These are phyloP conservation scores for Cynaeus angustus DNA, from an alignment of 2,888 invertebrate species.

Conservation along the genomic window DNA sequence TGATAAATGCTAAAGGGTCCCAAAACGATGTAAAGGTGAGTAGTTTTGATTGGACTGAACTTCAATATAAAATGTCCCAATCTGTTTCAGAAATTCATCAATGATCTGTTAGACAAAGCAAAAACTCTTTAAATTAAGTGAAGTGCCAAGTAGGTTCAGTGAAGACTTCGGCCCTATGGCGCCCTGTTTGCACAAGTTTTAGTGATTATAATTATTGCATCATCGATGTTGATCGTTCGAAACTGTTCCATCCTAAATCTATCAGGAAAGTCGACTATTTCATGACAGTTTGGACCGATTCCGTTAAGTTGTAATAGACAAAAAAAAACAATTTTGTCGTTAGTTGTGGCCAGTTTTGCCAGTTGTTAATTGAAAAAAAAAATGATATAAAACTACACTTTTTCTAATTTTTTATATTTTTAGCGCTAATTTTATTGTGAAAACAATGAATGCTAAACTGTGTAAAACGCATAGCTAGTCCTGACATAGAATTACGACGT, in stretches of 20 bases:
- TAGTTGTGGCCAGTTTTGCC: constrained; percentile 56
- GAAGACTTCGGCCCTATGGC: constrained; percentile 63
- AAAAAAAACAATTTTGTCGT: constrained; percentile 39
- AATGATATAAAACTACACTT: constrained; percentile 48
- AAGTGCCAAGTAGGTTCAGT: constrained; percentile 68
- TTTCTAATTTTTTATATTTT: constrained; percentile 60
- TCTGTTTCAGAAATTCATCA: constrained; percentile 89
- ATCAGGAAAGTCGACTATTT: constrained; percentile 43
- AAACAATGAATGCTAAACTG: constrained; percentile 46
- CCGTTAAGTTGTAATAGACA: constrained; percentile 33
- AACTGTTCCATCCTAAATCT: constrained; percentile 55
- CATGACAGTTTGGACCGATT: constrained; percentile 43
- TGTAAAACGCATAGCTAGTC: constrained; percentile 60
- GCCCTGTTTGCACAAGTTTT: constrained; percentile 64
- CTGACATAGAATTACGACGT: constrained; percentile 56
- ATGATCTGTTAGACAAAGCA: constrained; percentile 90
- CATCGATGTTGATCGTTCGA: constrained; percentile 57
- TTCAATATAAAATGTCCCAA: constrained; percentile 47
- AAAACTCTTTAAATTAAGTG: constrained; percentile 84
- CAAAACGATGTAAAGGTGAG: constrained; percentile 90
- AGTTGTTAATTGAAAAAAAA: constrained; percentile 53
- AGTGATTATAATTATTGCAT: constrained; percentile 58
- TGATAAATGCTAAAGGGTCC: constrained; percentile 90
- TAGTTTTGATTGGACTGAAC: constrained; percentile 9
- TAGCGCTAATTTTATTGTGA: constrained; percentile 55